phyloP scores from a whole-genome alignment of 1,140 invertebrate genomes.

The Muscidifurax raptorellus region DNA sequence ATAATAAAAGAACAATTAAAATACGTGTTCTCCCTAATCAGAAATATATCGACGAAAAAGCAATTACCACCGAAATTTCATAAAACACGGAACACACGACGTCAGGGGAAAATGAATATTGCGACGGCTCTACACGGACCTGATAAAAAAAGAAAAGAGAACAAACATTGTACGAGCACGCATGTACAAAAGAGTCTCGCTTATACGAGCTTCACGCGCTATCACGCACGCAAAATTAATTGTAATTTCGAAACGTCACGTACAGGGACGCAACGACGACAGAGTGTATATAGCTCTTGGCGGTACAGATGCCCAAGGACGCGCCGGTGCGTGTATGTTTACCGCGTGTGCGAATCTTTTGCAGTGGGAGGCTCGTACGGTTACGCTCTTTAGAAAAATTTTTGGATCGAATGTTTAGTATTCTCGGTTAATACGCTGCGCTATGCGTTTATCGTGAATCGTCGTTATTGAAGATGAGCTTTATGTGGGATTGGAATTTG shows the following conservation, averaged over 20 bases:
- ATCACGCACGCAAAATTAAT: constrained; percentile 31
- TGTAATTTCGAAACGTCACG: constrained; percentile 38
- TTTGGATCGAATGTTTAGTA: not conserved
- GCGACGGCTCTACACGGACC: too few species aligned
- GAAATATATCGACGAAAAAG: too few species aligned
- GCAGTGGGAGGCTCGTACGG: not conserved
- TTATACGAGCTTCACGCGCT: not conserved
- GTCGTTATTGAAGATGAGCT: not conserved
- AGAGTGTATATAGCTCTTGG: not conserved
- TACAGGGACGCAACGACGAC: not conserved
- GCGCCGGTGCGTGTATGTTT: not conserved
- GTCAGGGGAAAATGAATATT: too few species aligned
- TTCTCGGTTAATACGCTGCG: not conserved
- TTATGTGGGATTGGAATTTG: not conserved
- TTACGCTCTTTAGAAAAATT: not conserved
- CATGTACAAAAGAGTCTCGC: too few species aligned
- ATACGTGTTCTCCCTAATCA: too few species aligned
- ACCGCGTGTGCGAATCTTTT: not conserved
- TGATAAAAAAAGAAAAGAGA: too few species aligned
- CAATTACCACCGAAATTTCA: too few species aligned
- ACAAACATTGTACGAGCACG: too few species aligned
- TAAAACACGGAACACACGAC: too few species aligned
- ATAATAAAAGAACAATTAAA: too few species aligned
- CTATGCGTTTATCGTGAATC: not conserved
- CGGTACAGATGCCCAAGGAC: constrained; percentile 31